Evolutionary conservation across 2,888 invertebrate genomes (phyloP), one percentile per base, ranked within the genome.

Genomic region (Drosophila pullipes): DNA sequence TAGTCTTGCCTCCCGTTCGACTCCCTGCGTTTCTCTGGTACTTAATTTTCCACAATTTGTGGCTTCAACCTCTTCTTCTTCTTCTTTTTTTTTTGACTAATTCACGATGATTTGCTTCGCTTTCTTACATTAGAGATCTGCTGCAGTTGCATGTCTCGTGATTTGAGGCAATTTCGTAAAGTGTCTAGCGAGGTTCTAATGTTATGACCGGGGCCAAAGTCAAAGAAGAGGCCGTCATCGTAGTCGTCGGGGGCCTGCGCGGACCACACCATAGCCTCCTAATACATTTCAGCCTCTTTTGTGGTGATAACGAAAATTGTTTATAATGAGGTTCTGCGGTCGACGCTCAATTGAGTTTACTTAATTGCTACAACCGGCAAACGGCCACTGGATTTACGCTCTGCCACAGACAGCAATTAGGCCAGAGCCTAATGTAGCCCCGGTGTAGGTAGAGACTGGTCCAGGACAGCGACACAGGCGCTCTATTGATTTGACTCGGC

Each of bases 151-250:
- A 41, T 53, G 54, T 64, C 63, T 81, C 79, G 87, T 86, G 89
- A 84, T 84, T 86, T 84, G 85, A 83, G 78, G 91, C 82, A 91
- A 91, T 90, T 91, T 86, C 64, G 82, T 89, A 86, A 91, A 90
- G 91, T 91, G 91, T 91, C 90, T 91, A 83, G 72, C 76, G 69
- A 90, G 91, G 90, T 83, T 90, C 90, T 91, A 91, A 91, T 91
- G 90, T 82, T 78, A 85, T 82, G 89, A 72, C 82, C 89, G 72
- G 69, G 72, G 67, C 70, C 62, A 41, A 49, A 67, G 50, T 63
- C 74, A 31, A n/a, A 35, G 44, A n/a, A 44, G 35, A 30, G 57
- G 41, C 68, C 50, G 53, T 41, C 30, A n/a, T 31, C 30, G 30
- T 30, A 44, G 31, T 39, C 3, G 28, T 16, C 18, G 25, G 53